Base-by-base conservation (phyloP, 1,140 invertebrate genomes). In the Teleopsis dalmanni region DNA sequence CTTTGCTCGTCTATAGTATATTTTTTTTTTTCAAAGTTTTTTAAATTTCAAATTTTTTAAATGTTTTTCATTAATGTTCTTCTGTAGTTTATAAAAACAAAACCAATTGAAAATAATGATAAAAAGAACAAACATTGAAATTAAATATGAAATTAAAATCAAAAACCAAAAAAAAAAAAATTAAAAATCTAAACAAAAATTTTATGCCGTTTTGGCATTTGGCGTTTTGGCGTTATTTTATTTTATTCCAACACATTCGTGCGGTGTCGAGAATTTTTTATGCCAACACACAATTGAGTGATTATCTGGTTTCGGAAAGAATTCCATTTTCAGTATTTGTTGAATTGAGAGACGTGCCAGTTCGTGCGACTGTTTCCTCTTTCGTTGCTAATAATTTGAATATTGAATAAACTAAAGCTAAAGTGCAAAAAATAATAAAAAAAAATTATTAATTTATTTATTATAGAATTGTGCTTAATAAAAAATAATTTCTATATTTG, bases 321-420 rank as follows among this genome's bases (percentile, higher is more conserved):
- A 67, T 62, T 64, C 59, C 64, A 55, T 64, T 59, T 64, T 67
- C 64, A 67, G 64, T 67, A 60, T 67, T 64, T 67, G 61, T 43
- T 56, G 60, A 64, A 67, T 66, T 67, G 64, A 67, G 64, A 62
- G 60, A 60, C 61, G 59, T 56, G 55, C 61, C 63, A 44, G 49
- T 40, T 50, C 44, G 44, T 27, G 38, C 36, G 43, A 26, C 36
- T 36, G 19, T 47, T n/a, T n/a, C n/a, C n/a, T n/a, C n/a, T n/a
- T n/a, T 26, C 10, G n/a, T n/a, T n/a, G 18, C 22, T 19, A 37
- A 14, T 16, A 21, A 19, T 37, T 37, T 10, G 18, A 41, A 36
- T n/a, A 8, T 34, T 4, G 11, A 34, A 6, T 23, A 23, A 8
- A 21, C 13, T 22, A 38, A 38, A 46, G 25, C 18, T 36, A 35